Base-by-base conservation (phyloP, 1,140 invertebrate species). In the Geopemphigus sp. region DNA sequence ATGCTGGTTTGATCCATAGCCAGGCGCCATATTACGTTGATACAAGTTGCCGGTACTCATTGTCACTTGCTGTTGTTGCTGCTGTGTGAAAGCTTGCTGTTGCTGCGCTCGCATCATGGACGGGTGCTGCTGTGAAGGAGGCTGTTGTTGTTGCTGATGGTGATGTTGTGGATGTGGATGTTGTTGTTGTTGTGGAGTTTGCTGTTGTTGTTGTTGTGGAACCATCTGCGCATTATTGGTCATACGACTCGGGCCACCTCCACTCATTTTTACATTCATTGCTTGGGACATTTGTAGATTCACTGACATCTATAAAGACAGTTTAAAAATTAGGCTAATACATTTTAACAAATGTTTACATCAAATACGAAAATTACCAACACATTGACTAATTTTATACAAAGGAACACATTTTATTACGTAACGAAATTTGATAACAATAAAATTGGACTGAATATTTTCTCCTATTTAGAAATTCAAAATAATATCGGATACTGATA, bases 221-320 rank as follows among this genome's bases (percentile, higher is more conserved):
- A 59, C 57, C 74, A 78, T 78, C 24, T 61, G 74, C n/a, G 54
- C 39, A 26, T 54, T 56, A 45, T 5, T 47, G 6, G 32, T 8
- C 57, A 78, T 78, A 26, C 72, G 72, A 76, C 72, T 76, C 5
- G 56, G 72, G 12, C 53, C 72, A 45, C 54, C 54, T 11, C 53
- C 72, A 17, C 29, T 29, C 72, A 76, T 76, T 50, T 78, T 78
- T 47, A 78, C 57, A 54, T 61, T 61, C 74, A 78, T 78, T 19
- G 74, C 39, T 78, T 78, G 74, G 17, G 74, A 61, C 74, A 78
- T 78, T 8, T 78, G 74, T 19, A 78, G 39, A 50, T 78, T 78
- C 12, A 78, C 74, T 5, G 74, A 61, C 74, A 78, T 78, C 74
- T 78, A 5, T 10, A 78, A 78, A 63, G 6, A 63, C 45, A 14